Percentiles rank a stretch among this genome's conserved stretches.
Conservation (phyloP, 2,113 vertebrate genomes). For the Alethe diademata region DNA sequence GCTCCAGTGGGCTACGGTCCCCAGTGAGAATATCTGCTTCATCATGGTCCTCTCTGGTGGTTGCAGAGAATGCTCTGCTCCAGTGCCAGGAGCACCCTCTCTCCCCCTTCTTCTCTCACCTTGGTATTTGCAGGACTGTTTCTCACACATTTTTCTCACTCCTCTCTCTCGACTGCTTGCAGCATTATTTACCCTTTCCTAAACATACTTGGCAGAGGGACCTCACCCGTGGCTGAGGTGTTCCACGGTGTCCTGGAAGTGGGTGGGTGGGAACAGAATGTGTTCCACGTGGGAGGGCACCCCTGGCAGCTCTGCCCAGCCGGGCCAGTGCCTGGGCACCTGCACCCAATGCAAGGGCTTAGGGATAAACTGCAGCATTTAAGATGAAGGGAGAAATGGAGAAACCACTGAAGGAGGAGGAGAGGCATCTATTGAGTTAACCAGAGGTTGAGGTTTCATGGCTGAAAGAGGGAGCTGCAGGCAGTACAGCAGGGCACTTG, state of each 20-base stretch:
- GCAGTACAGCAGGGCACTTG: neutral
- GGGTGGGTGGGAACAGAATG: neutral
- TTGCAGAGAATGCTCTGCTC: neutral
- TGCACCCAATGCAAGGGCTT: neutral
- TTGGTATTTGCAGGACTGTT: neutral
- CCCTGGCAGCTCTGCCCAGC: neutral
- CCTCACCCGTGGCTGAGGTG: neutral
- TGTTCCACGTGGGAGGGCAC: neutral
- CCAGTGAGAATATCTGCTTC: neutral
- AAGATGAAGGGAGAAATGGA: neutral
- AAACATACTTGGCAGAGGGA: neutral
- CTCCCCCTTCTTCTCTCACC: neutral
- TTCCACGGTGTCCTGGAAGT: neutral
- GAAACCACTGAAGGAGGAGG: neutral
- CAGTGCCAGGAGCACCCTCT: neutral
- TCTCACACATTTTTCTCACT: neutral
- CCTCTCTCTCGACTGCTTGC: neutral
- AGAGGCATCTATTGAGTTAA: neutral
- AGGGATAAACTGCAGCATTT: neutral
- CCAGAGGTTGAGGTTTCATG: neutral
- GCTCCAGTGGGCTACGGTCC: rapidly evolving
- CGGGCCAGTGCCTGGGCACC: neutral
- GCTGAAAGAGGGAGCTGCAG: neutral
- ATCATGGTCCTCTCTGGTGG: neutral
- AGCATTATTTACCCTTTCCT: neutral